Percentiles rank a stretch among this genome's conserved stretches.
phyloP scores from a whole-genome alignment of 2,113 vertebrate species.

The Actenoides hombroni region DNA sequence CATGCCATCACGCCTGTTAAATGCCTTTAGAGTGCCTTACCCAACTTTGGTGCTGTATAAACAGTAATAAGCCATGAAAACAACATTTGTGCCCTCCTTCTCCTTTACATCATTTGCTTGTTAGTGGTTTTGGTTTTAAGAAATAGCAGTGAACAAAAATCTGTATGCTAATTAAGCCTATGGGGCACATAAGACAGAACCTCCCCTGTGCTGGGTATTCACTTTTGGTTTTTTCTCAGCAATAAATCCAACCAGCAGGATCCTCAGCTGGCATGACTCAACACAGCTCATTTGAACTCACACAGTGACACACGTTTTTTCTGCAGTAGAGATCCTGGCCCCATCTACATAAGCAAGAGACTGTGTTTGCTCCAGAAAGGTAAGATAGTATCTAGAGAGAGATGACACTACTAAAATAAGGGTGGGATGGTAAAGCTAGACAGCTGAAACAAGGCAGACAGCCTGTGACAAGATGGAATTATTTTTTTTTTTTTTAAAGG shows the following conservation, averaged over 20 bases:
- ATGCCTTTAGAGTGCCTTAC: not conserved
- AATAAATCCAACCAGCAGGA: slow-evolving; percentile 6
- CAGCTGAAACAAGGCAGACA: not conserved
- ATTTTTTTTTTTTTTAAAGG: not conserved
- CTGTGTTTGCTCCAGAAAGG: slow-evolving; percentile 15
- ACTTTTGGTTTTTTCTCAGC: slow-evolving; percentile 40
- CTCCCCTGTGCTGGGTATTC: slow-evolving; percentile 17
- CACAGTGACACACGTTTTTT: not conserved
- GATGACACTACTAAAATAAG: not conserved
- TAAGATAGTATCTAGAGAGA: not conserved
- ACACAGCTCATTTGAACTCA: not conserved
- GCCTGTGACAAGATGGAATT: not conserved
- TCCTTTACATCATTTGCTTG: slow-evolving; percentile 15
- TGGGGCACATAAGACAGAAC: slow-evolving; percentile 8
- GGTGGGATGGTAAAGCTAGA: not conserved
- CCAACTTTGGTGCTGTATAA: not conserved
- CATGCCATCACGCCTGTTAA: not conserved
- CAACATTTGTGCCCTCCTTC: not conserved
- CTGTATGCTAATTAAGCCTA: slow-evolving; percentile 32
- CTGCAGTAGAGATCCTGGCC: slow-evolving; percentile 3
- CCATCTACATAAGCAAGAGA: not conserved
- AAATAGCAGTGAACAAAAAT: slow-evolving; percentile 15
- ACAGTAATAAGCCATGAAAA: not conserved
- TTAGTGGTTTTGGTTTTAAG: slow-evolving; percentile 37
- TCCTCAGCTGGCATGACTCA: slow-evolving; percentile 35